Percentiles rank a stretch among this genome's conserved stretches.
These are phyloP conservation scores for Anoplopoma fimbria DNA, from an alignment of 2,113 vertebrate species.

Conservation along the genomic window DNA sequence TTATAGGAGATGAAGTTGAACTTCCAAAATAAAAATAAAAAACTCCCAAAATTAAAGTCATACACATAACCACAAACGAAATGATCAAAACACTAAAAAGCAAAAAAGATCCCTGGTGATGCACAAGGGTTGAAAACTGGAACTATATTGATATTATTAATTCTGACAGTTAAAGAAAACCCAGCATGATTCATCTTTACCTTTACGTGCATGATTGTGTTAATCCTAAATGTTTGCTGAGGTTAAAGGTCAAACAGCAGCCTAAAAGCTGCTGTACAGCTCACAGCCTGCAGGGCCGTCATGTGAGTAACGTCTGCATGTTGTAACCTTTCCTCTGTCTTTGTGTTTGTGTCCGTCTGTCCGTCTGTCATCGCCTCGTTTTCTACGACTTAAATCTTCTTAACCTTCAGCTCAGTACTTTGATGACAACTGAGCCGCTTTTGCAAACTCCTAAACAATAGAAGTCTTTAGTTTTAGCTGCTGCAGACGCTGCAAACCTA, in stretches of 20 bases:
- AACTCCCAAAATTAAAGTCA: no score
- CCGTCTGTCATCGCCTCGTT: background rate
- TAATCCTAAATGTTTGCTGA: constrained; percentile 21
- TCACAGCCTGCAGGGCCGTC: constrained; percentile 22
- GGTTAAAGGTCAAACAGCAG: constrained; percentile 44
- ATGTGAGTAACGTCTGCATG: constrained; percentile 56
- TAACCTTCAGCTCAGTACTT: background rate
- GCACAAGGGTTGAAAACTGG: background rate
- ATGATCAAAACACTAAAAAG: no score
- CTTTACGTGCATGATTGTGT: constrained; percentile 26
- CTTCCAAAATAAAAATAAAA: no score
- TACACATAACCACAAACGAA: no score
- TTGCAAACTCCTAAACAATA: background rate
- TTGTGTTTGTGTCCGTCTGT: constrained; percentile 13
- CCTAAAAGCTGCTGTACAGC: background rate
- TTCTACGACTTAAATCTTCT: background rate
- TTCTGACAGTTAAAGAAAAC: constrained; percentile 3
- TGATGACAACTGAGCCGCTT: constrained; percentile 3
- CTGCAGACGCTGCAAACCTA: background rate
- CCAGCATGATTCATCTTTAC: constrained; percentile 17
- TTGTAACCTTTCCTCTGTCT: constrained; percentile 30
- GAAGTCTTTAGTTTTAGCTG: background rate
- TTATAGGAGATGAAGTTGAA: background rate
- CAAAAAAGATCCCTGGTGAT: background rate
- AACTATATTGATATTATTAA: background rate